These are phyloP conservation scores for Scaptomyza cyrtandrae DNA, from an alignment of 2,888 invertebrate species.

Conservation along the genomic window DNA sequence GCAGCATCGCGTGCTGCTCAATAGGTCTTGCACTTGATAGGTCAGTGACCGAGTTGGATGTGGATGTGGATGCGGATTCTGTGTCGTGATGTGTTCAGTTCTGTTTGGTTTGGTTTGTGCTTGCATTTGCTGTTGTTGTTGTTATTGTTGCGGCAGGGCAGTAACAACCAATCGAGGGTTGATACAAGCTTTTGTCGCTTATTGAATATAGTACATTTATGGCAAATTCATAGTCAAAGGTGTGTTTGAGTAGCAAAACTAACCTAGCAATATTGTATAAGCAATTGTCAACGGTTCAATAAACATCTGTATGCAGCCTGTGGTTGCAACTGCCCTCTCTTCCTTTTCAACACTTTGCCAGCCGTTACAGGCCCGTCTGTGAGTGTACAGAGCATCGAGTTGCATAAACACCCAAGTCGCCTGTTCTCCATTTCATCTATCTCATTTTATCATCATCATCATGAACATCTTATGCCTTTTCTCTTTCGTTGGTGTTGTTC, in stretches of 20 bases:
- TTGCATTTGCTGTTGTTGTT: conserved; percentile 14
- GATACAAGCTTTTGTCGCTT: conserved; percentile 39
- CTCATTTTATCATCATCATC: conserved; percentile 36
- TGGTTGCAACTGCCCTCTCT: conserved; percentile 39
- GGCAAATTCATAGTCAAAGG: conserved; percentile 46
- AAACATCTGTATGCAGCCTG: conserved; percentile 56
- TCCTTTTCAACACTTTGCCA: not conserved
- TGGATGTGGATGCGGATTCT: conserved; percentile 28
- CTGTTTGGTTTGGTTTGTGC: conserved; percentile 27
- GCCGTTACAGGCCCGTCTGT: conserved; percentile 10
- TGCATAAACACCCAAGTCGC: conserved; percentile 45
- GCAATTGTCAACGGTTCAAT: conserved; percentile 45
- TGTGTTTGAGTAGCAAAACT: conserved; percentile 23
- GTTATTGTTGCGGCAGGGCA: conserved; percentile 65
- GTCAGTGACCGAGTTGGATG: conserved; percentile 82
- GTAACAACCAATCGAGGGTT: conserved; percentile 54
- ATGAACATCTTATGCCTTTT: conserved; percentile 35
- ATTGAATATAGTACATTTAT: conserved; percentile 43
- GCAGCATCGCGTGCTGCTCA: conserved; percentile 60
- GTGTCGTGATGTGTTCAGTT: conserved; percentile 25
- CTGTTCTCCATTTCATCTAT: conserved; percentile 22
- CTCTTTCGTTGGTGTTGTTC: conserved; percentile 29
- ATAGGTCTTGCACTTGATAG: conserved; percentile 83
- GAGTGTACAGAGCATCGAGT: conserved; percentile 32
- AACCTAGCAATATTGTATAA: not conserved